Base-by-base conservation (phyloP, 2,113 vertebrate species). In the Himantopus leucocephalus region DNA sequence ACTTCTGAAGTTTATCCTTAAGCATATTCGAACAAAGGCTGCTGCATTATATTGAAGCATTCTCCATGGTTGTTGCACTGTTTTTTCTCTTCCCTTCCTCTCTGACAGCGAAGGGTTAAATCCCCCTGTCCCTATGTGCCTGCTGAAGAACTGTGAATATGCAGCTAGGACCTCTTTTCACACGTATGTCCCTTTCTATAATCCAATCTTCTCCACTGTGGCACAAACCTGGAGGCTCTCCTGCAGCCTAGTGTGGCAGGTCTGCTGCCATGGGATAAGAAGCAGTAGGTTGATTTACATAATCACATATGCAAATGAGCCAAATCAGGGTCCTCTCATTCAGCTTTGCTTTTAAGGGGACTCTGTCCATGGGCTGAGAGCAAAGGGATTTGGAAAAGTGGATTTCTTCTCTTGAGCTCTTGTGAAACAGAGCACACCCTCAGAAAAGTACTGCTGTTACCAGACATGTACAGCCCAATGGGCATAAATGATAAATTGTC, bases 231-330 rank as follows among this genome's bases (percentile, higher is more conserved):
- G 81, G 91, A 95, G 96, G 93, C 89, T 94, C 92, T 94, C 96
- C 92, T 94, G 80, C 94, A 91, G 92, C 78, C 73, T 67, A 35
- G 73, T n/a, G 41, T 14, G 23, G 91, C 77, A 95, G 84, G 62
- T 91, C 96, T 97, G 95, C 89, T 92, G 84, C 84, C 55, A 39
- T 48, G 66, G 96, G 95, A 97, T 97, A 96, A 97, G 96, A 55
- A 88, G 67, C 67, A 73, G 48, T 94, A 41, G 67, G 29, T 35
- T 94, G 50, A 97, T 97, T 96, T 97, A 92, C 95, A 96, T 96
- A 97, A 97, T 96, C 62, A 95, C 8, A 52, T 88, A 96, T 96
- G 95, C 67, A 96, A 94, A 95, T 92, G 76, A 87, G 63, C 3
- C n/a, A 90, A 92, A 90, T 82, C 86, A 59, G 20, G n/a, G 39